These are phyloP conservation scores for Oryzias curvinotus DNA, from an alignment of 2,113 vertebrate species.

Conservation along the genomic window DNA sequence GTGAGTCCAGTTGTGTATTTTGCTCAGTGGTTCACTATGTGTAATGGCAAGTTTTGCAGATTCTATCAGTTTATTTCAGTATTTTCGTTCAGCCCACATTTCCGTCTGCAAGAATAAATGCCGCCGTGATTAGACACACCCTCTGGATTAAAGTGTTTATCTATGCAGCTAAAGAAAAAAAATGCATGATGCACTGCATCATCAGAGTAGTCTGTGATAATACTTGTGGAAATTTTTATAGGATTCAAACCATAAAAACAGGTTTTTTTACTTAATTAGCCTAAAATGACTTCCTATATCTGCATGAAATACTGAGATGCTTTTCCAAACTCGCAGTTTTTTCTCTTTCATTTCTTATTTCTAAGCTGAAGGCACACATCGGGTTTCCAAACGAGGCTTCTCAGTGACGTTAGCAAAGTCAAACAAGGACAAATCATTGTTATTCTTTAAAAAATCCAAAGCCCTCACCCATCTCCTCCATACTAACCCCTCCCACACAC, in stretches of 20 bases:
- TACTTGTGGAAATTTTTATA: no score
- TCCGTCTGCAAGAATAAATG: conserved; percentile 32
- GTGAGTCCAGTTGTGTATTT: conserved; percentile 13
- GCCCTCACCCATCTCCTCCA: conserved; percentile 1
- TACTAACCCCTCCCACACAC: background rate
- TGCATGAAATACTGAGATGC: no score
- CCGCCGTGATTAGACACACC: background rate
- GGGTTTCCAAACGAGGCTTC: background rate
- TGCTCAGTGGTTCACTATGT: background rate
- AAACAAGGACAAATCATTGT: conserved; percentile 60
- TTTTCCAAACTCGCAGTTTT: no score
- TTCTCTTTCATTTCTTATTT: no score
- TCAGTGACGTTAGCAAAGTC: conserved; percentile 19
- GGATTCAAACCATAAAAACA: no score
- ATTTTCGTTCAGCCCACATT: conserved; percentile 31
- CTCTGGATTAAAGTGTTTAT: conserved; percentile 20
- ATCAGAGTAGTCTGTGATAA: no score
- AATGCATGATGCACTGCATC: conserved; percentile 10
- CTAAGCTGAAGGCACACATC: no score
- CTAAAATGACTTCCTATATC: no score
- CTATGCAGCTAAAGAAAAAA: conserved; percentile 1
- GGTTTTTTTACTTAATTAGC: no score
- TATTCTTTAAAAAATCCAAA: conserved; percentile 13
- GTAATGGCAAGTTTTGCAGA: conserved; percentile 6
- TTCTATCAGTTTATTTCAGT: conserved; percentile 23